Evolutionary conservation across 2,113 vertebrate species (phyloP).

Genomic region (Microcebus lehilahytsara): DNA sequence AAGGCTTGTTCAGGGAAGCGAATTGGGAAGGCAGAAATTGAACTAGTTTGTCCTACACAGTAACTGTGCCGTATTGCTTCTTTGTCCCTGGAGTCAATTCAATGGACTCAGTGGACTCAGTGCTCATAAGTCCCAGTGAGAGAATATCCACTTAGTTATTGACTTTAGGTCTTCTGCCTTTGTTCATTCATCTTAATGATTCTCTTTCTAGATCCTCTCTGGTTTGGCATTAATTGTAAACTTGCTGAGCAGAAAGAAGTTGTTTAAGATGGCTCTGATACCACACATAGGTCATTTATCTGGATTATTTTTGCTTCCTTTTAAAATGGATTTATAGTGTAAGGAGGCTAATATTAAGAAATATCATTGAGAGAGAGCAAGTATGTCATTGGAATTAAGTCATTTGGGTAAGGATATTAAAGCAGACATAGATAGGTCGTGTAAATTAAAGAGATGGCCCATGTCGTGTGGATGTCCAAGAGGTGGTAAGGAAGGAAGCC

Average conservation of each 20-base stretch:
- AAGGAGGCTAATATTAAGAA: background rate
- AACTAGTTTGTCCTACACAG: fast-evolving
- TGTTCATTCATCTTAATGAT: background rate
- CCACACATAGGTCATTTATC: background rate
- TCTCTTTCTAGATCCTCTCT: background rate
- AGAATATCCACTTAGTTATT: background rate
- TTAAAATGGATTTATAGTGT: background rate
- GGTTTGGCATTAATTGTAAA: background rate
- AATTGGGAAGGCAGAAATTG: background rate
- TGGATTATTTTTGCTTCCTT: conserved; percentile 8
- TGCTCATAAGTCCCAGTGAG: background rate
- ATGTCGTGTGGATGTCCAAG: background rate
- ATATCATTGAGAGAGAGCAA: background rate
- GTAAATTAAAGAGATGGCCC: background rate
- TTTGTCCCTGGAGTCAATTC: background rate
- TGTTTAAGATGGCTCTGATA: background rate
- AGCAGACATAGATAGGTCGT: background rate
- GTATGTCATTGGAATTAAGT: background rate
- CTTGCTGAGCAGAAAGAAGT: background rate
- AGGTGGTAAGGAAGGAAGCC: background rate
- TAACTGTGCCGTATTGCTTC: background rate
- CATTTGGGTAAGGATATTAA: background rate
- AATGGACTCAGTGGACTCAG: background rate
- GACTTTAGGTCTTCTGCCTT: background rate
- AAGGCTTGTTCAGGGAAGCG: background rate